Base-by-base conservation (phyloP, 2,888 invertebrate genomes). In the Nemotelus pantherinus region DNA sequence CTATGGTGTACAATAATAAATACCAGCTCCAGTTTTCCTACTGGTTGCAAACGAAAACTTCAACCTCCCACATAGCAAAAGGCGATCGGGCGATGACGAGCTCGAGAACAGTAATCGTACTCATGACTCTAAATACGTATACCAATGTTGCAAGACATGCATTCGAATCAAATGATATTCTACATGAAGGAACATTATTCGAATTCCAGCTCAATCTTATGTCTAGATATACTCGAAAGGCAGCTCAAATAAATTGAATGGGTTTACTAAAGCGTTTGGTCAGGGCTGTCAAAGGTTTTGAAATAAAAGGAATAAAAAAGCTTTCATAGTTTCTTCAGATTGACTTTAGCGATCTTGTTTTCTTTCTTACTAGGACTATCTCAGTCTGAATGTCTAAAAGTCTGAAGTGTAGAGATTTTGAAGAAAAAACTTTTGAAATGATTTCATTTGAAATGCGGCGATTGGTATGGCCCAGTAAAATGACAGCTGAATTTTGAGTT, bases 231-330 rank as follows among this genome's bases (percentile, higher is more conserved):
- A 9, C n/a, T 5, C 10, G 9, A 50, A 9, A 50, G 5, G 25
- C 25, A 25, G 25, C 25, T 25, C 25, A 25, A 25, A 50, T 50
- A 50, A 50, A 50, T 50, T 43, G 43, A 63, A 63, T 43, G 41
- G 43, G 43, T 9, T 41, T 43, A 41, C 63, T 43, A 41, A 63
- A 43, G 43, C 63, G 43, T 63, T 71, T 71, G 6, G 53, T 44
- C n/a, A 71, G 25, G 71, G 71, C 71, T 71, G 71, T 71, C 71
- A 71, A 71, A 55, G 47, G 39, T 71, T 63, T 63, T 71, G 71
- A 50, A 71, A 55, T 25, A 25, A 25, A 25, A 25, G 25, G 25
- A 25, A 25, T 25, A 25, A 25, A 25, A 25, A 25, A 25, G 25
- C 25, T 25, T 1, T 25, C 25, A 25, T 25, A 25, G 25, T 25